Evolutionary conservation across 2,888 invertebrate genomes (phyloP).

Genomic region (Cantharis rustica): DNA sequence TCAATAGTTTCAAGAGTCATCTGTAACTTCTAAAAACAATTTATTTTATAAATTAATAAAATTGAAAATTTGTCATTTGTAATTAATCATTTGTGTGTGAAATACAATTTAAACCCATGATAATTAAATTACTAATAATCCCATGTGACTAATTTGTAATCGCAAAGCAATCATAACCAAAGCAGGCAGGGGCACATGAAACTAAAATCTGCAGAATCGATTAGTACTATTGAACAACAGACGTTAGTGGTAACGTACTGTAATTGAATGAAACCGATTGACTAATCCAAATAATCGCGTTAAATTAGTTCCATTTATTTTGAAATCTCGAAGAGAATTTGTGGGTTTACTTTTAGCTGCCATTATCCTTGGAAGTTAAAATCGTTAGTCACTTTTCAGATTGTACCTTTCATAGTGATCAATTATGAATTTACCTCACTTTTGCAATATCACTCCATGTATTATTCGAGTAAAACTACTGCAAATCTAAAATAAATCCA

Average conservation of each 20-base stretch:
- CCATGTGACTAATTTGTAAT: conserved; percentile 8
- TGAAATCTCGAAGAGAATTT: conserved; percentile 18
- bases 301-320: conserved; percentile 25
- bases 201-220: conserved; percentile 15
- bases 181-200: conserved; percentile 4
- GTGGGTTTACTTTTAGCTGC: conserved; percentile 18
- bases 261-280: conserved; percentile 23
- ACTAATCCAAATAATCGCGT: conserved; percentile 25
- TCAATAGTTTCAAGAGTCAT: background rate
- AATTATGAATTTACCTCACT: background rate
- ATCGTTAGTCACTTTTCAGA: conserved; percentile 18
- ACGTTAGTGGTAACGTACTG: conserved; percentile 12
- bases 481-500: background rate
- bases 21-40: background rate
- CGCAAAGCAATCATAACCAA: background rate
- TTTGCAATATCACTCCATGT: background rate
- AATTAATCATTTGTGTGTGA: background rate
- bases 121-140: background rate
- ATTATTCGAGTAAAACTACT: background rate
- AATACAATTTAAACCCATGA: background rate
- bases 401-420: conserved; percentile 10
- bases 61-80: background rate
- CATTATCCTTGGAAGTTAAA: conserved; percentile 21
- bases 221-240: conserved; percentile 9
- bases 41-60: background rate